phyloP scores from a whole-genome alignment of 2,888 invertebrate species.

The Caenorhabditis drosophilae region DNA sequence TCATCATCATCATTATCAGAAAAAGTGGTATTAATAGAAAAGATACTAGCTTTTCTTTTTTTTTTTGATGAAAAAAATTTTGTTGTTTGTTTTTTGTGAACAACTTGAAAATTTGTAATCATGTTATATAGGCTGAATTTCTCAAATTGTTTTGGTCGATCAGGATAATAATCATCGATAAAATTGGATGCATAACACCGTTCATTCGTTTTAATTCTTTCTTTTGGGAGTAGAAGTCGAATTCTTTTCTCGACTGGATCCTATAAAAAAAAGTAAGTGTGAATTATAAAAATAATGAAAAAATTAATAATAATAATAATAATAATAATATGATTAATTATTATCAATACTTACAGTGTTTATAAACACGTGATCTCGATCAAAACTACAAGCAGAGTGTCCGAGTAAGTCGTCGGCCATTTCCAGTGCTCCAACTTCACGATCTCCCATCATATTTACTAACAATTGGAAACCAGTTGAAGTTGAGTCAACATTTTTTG shows the following conservation, averaged over 20 bases:
- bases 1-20: too few relatives aligned
- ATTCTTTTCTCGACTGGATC: not conserved
- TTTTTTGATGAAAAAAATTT: too few relatives aligned
- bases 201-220: not conserved
- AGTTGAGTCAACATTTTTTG: too few relatives aligned
- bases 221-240: not conserved
- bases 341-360: not conserved
- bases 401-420: constrained; percentile 2
- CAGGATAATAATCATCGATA: constrained; percentile 6
- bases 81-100: not conserved
- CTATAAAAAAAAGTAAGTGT: not conserved
- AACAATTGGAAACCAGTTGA: too few relatives aligned
- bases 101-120: not conserved
- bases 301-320: too few relatives aligned
- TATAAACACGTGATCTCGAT: constrained; percentile 2
- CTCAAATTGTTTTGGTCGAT: not conserved
- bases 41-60: too few relatives aligned
- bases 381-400: constrained; percentile 4
- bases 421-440: constrained; percentile 6
- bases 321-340: not conserved
- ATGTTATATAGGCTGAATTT: not conserved
- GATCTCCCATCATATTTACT: too few relatives aligned
- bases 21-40: too few relatives aligned
- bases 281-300: too few relatives aligned
- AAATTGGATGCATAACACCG: not conserved